phyloP scores from a whole-genome alignment of 2,888 invertebrate genomes.

The Neoitamus cyanurus region DNA sequence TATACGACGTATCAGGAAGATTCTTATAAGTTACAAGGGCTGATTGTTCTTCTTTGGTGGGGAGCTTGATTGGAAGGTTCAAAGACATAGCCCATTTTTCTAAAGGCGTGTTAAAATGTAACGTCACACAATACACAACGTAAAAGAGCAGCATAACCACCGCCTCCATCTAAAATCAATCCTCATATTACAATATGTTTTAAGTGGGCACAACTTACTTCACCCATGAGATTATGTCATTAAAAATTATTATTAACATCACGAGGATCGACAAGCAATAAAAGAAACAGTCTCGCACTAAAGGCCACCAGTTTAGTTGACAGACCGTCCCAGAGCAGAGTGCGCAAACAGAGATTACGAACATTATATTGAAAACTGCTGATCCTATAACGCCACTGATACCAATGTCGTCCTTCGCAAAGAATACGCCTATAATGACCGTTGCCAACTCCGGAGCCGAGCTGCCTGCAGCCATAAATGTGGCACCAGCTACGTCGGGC shows the following conservation, averaged over 20 bases:
- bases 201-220: conserved; percentile 24
- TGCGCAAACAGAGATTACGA: conserved; percentile 91
- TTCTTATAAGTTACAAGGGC: conserved; percentile 74
- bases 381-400: conserved; percentile 93
- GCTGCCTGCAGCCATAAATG: conserved; percentile 98
- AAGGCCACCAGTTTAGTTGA: conserved; percentile 94
- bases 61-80: conserved; percentile 82
- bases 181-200: neutral
- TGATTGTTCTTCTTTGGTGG: conserved; percentile 74
- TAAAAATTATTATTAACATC: conserved; percentile 86
- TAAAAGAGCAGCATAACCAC: conserved; percentile 88
- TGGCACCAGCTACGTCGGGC: conserved; percentile 97
- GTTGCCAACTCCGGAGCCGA: conserved; percentile 97
- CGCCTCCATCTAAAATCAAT: conserved; percentile 79
- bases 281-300: conserved; percentile 91
- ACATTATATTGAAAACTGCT: conserved; percentile 96
- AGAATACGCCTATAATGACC: conserved; percentile 93
- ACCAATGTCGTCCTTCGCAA: conserved; percentile 92
- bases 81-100: conserved; percentile 87
- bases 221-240: conserved; percentile 87
- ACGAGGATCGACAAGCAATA: conserved; percentile 89
- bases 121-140: conserved; percentile 84
- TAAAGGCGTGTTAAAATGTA: conserved; percentile 82
- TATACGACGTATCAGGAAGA: conserved; percentile 65
- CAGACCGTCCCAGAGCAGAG: conserved; percentile 87